phyloP scores from a whole-genome alignment of 2,113 vertebrate species.

The Vulpes ferrilata region DNA sequence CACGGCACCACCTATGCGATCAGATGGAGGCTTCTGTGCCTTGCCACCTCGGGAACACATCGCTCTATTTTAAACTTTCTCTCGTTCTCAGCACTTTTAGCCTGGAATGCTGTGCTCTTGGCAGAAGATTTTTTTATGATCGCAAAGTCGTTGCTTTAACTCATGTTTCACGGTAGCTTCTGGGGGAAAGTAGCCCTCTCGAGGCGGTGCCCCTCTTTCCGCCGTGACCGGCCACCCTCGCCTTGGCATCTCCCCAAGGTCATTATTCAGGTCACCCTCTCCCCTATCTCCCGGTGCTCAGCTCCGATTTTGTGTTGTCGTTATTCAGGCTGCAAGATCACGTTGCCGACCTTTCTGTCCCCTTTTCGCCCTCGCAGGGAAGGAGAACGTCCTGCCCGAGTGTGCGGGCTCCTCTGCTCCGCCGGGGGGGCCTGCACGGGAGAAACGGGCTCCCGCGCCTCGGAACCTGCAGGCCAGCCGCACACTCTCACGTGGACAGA shows the following conservation, averaged over 20 bases:
- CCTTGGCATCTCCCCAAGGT: background rate
- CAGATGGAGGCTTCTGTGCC: background rate
- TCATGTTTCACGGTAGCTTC: conserved; percentile 17
- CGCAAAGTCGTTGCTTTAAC: conserved; percentile 25
- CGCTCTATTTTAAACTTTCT: conserved; percentile 53
- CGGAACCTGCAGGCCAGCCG: background rate
- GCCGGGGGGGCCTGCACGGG: no score
- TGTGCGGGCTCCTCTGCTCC: background rate
- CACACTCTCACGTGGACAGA: conserved; percentile 61
- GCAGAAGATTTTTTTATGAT: conserved; percentile 17
- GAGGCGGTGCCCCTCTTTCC: background rate
- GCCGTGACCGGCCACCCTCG: background rate
- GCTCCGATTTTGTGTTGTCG: no score
- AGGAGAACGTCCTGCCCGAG: background rate
- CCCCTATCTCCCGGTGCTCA: no score
- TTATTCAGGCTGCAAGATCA: background rate
- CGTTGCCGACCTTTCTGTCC: background rate
- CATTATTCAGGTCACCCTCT: background rate
- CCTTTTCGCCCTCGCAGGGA: background rate
- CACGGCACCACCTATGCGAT: background rate
- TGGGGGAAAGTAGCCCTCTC: background rate
- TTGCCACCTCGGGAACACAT: conserved; percentile 35
- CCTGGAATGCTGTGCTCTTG: background rate
- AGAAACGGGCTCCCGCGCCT: background rate
- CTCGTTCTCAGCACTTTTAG: conserved; percentile 44